Conservation (phyloP, 2,797 vertebrate species). For the Tangara arthus region DNA sequence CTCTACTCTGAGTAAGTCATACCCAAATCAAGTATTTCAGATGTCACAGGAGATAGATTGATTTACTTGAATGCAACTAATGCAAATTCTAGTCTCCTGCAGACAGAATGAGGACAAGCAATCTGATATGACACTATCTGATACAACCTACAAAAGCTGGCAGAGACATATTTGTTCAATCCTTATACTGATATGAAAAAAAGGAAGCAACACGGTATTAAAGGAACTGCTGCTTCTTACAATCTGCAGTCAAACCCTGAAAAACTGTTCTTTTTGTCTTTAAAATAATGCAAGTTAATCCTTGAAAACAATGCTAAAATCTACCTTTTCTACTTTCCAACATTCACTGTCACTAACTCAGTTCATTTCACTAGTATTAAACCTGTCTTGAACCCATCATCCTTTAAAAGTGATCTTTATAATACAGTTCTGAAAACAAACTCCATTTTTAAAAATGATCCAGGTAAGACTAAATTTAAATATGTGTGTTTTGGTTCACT, state of each 20-base stretch:
- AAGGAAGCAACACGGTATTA: not conserved
- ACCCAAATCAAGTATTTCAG: not conserved
- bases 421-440: not conserved
- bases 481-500: not conserved
- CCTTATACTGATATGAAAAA: not conserved
- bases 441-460: not conserved
- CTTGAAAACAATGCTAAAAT: not conserved
- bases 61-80: not conserved
- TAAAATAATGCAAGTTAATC: not conserved
- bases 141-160: not conserved
- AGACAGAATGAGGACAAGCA: constrained; percentile 41
- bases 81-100: not conserved
- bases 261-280: not conserved
- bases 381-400: not conserved
- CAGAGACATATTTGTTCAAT: not conserved
- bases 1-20: not conserved
- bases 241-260: not conserved
- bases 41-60: not conserved
- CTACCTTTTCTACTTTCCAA: not conserved
- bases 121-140: not conserved
- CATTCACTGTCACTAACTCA: not conserved
- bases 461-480: not conserved
- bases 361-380: not conserved
- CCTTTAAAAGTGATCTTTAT: not conserved
- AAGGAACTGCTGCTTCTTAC: not conserved